phyloP scores from a whole-genome alignment of 92 coral and sea anemone genomes.

The Anthopleura xanthogrammica region DNA sequence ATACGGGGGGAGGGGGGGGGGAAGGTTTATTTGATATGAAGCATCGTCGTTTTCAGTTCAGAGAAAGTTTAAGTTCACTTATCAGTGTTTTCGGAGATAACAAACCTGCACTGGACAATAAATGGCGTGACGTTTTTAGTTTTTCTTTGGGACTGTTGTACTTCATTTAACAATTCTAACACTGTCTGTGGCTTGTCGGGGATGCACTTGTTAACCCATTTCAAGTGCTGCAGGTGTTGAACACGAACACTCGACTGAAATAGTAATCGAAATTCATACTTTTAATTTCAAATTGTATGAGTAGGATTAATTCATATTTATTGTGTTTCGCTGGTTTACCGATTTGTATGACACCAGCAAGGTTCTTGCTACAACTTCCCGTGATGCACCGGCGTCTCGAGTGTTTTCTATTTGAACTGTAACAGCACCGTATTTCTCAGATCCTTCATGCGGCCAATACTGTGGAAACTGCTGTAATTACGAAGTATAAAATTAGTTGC shows the following conservation, averaged over 20 bases:
- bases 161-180: constrained; percentile 42
- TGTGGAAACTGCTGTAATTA: constrained; percentile 33
- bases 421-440: constrained; percentile 16
- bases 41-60: too few relatives aligned
- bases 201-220: constrained; percentile 53
- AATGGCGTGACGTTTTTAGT: constrained; percentile 35
- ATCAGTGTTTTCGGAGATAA: neutral
- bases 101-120: constrained; percentile 75
- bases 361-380: neutral
- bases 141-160: constrained; percentile 56
- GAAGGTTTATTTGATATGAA: neutral
- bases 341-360: constrained; percentile 10
- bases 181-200: constrained; percentile 50
- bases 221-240: constrained; percentile 51
- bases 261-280: neutral
- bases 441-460: constrained; percentile 54
- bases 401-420: constrained; percentile 5
- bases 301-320: neutral
- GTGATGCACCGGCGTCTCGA: neutral
- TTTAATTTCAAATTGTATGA: neutral
- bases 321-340: constrained; percentile 12
- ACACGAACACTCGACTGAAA: constrained; percentile 21
- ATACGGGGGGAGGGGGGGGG: too few relatives aligned
- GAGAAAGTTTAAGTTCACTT: neutral
- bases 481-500: neutral